Evolutionary conservation across 2,888 invertebrate genomes (phyloP).

Genomic region (Isoperla grammatica): DNA sequence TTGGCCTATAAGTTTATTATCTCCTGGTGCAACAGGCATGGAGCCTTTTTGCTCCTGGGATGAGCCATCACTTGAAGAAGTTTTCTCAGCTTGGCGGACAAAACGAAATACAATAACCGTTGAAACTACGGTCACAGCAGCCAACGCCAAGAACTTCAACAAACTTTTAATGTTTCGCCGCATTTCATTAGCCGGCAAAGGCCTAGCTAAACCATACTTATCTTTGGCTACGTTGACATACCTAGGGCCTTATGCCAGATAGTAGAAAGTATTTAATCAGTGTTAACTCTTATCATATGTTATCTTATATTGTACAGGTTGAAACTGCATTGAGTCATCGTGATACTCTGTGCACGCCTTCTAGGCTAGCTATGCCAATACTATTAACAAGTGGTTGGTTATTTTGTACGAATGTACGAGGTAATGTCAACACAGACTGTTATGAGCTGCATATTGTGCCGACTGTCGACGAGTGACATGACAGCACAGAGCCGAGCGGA

Average conservation of each 20-base stretch:
- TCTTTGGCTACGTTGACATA: background rate
- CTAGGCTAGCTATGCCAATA: no score
- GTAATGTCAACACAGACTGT: no score
- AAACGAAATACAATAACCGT: conserved; percentile 34
- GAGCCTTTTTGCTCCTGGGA: conserved; percentile 14
- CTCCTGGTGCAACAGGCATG: conserved; percentile 21
- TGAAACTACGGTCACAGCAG: conserved; percentile 30
- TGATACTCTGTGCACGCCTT: no score
- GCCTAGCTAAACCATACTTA: conserved; percentile 1
- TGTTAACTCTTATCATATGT: background rate
- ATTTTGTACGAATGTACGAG: no score
- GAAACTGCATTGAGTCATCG: no score
- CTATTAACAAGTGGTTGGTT: no score
- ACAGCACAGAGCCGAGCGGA: no score
- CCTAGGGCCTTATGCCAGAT: no score
- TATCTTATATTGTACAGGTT: background rate
- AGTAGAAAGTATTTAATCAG: background rate
- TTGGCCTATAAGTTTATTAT: background rate
- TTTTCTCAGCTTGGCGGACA: conserved; percentile 28
- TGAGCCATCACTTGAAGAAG: conserved; percentile 2
- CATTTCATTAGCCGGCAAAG: conserved; percentile 25
- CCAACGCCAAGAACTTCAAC: conserved; percentile 32
- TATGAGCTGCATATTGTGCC: no score
- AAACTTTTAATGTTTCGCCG: conserved; percentile 34
- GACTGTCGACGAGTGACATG: no score